Evolutionary conservation across 2,888 invertebrate species (phyloP).

Genomic region (Pterobdella sp.): DNA sequence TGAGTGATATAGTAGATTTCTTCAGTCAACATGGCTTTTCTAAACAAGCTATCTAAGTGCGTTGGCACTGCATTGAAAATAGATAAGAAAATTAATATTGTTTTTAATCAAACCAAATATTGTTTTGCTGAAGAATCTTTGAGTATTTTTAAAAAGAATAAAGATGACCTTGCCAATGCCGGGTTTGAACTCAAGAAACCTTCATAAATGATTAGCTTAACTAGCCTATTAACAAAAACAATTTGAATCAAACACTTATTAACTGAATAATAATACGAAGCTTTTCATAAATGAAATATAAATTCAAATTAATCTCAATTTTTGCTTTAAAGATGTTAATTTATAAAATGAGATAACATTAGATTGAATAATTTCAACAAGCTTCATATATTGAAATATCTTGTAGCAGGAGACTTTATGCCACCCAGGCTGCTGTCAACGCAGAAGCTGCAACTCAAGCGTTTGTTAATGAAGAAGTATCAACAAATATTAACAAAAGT

Average conservation of each 20-base stretch:
- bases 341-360: too few species aligned
- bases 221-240: too few species aligned
- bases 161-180: conserved; percentile 8
- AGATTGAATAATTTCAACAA: too few species aligned
- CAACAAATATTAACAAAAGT: too few species aligned
- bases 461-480: neutral
- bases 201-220: too few species aligned
- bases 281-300: too few species aligned
- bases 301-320: too few species aligned
- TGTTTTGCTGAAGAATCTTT: neutral
- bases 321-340: too few species aligned
- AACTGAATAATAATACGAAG: too few species aligned
- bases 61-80: neutral
- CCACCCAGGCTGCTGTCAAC: neutral
- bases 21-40: neutral
- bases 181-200: too few species aligned
- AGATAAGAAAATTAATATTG: neutral
- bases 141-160: neutral
- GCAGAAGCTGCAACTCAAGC: neutral
- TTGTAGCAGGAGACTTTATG: neutral
- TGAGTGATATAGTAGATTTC: neutral
- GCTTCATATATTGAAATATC: too few species aligned
- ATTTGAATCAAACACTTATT: too few species aligned
- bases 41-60: neutral
- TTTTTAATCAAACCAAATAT: neutral